Base-by-base conservation (phyloP, 35 echinoderm and acorn worm genomes). In the Stichopus chloronotus region DNA sequence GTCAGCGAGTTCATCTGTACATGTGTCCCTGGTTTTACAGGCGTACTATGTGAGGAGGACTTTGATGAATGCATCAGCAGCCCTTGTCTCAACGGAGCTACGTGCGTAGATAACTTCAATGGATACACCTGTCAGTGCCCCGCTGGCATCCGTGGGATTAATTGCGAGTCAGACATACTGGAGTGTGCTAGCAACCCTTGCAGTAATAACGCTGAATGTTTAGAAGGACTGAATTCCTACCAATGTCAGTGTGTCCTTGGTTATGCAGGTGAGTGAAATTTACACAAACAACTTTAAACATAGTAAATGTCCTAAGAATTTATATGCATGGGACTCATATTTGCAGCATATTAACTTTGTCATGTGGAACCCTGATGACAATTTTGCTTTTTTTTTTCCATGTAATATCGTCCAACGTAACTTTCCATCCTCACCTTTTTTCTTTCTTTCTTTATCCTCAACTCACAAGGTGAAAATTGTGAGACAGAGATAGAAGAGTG, bases 81-180 rank as follows among this genome's bases (percentile, higher is more conserved):
- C 14, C 94, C 94, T 52, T 95, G 94, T 90, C 55, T 54, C 7
- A 95, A 95, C 76, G 90, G 91, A 63, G 94, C 58, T 9, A 77
- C 81, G 0, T 95, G 94, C 53, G 68, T 69, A 8, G 91, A 95
- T 52, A n/a, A 14, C 16, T 65, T 95, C 25, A 88, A 87, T 79
- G 57, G 71, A 9, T 95, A 81, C 16, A 9, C 25, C 2, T 95
- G 94, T 63, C 10, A 57, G n/a, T 95, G 94, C 57, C 63, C 71
- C 8, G 19, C 91, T 20, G 94, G 94, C 17, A 78, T 93, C 24
- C 30, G 59, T 54, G 94, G 94, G 19, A 72, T n/a, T 0, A 65
- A 93, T 59, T 95, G 94, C 72, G 90, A 88, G 25, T 25, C 43
- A 7, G 85, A 95, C 59, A 93, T 93, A 30, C 80, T 72, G 55